These are phyloP conservation scores for Timandra comae DNA, from an alignment of 2,888 invertebrate genomes.

Conservation along the genomic window DNA sequence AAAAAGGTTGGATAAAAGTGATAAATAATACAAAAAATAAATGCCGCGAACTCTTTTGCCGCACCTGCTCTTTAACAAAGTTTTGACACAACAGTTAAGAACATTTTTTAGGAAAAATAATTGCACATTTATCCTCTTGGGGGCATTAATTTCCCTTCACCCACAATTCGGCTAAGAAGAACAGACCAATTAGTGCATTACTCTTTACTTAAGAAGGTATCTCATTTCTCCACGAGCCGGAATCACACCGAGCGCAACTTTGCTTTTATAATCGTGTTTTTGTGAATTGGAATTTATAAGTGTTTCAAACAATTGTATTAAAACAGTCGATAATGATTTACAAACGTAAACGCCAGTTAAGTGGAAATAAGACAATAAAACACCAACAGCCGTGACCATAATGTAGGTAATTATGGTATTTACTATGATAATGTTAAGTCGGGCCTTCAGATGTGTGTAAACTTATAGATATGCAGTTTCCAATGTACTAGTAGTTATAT, in stretches of 20 bases:
- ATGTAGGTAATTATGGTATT: slow-evolving; percentile 36
- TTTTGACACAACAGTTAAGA: slow-evolving; percentile 57
- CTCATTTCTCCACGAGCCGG: slow-evolving; percentile 26
- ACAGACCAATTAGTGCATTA: slow-evolving; percentile 65
- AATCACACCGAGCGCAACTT: slow-evolving; percentile 19
- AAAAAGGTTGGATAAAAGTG: slow-evolving; percentile 1
- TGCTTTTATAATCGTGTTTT: background rate
- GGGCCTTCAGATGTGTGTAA: slow-evolving; percentile 30
- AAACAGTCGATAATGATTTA: slow-evolving; percentile 18
- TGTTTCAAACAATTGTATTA: slow-evolving; percentile 7
- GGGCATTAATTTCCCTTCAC: slow-evolving; percentile 67
- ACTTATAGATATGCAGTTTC: too few relatives aligned
- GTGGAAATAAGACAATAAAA: slow-evolving; percentile 29
- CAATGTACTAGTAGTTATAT: too few relatives aligned
- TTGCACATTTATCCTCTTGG: slow-evolving; percentile 59
- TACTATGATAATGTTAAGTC: slow-evolving; percentile 35
- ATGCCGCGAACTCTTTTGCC: slow-evolving; percentile 42
- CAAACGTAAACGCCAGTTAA: slow-evolving; percentile 23
- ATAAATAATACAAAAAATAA: slow-evolving; percentile 26
- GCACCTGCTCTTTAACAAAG: slow-evolving; percentile 62
- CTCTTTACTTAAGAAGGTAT: slow-evolving; percentile 43
- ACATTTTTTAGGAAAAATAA: slow-evolving; percentile 62
- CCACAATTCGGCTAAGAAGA: slow-evolving; percentile 50
- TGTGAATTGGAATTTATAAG: too few relatives aligned
- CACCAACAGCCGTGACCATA: slow-evolving; percentile 30